These are phyloP conservation scores for Drosophila lacteicornis DNA, from an alignment of 1,140 invertebrate species.

Conservation along the genomic window DNA sequence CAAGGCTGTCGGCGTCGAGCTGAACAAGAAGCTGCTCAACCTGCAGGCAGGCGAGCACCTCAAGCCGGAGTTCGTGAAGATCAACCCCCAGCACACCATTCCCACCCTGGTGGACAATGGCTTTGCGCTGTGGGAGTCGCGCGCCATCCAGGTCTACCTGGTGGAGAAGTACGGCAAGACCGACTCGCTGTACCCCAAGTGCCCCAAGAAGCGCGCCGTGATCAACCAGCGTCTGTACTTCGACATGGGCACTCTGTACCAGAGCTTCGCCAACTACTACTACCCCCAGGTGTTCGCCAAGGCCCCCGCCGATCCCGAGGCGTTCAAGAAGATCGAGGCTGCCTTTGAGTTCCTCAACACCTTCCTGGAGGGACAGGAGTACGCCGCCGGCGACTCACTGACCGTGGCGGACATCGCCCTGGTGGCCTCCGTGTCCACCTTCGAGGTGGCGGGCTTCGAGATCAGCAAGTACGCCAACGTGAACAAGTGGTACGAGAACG, in stretches of 20 bases:
- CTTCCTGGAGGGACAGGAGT: slow-evolving; percentile 88
- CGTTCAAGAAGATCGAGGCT: slow-evolving; percentile 88
- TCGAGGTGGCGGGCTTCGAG: slow-evolving; percentile 89
- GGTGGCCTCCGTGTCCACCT: slow-evolving; percentile 87
- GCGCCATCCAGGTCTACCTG: slow-evolving; percentile 90
- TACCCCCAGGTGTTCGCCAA: slow-evolving; percentile 90
- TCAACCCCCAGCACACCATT: slow-evolving; percentile 87
- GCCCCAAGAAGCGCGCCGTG: slow-evolving; percentile 88
- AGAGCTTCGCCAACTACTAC: slow-evolving; percentile 88
- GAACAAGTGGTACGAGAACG: slow-evolving; percentile 88
- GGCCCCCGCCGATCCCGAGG: slow-evolving; percentile 87
- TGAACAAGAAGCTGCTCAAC: slow-evolving; percentile 90
- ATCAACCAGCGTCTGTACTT: slow-evolving; percentile 91
- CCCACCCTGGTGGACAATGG: slow-evolving; percentile 90
- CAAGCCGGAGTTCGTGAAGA: slow-evolving; percentile 90
- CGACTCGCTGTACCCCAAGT: slow-evolving; percentile 89
- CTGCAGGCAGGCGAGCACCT: slow-evolving; percentile 88
- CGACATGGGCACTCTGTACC: slow-evolving; percentile 89
- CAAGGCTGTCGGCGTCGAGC: slow-evolving; percentile 89
- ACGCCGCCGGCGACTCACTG: slow-evolving; percentile 88
- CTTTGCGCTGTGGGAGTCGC: slow-evolving; percentile 89
- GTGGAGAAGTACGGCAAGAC: slow-evolving; percentile 89
- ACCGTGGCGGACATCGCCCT: slow-evolving; percentile 91
- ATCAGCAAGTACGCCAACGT: slow-evolving; percentile 89
- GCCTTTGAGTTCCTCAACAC: slow-evolving; percentile 88